A percentile compares a stretch with the other conserved stretches of the same genome.
Evolutionary conservation across 2,113 vertebrate genomes (phyloP).

Genomic region (Hemiscyllium ocellatum): DNA sequence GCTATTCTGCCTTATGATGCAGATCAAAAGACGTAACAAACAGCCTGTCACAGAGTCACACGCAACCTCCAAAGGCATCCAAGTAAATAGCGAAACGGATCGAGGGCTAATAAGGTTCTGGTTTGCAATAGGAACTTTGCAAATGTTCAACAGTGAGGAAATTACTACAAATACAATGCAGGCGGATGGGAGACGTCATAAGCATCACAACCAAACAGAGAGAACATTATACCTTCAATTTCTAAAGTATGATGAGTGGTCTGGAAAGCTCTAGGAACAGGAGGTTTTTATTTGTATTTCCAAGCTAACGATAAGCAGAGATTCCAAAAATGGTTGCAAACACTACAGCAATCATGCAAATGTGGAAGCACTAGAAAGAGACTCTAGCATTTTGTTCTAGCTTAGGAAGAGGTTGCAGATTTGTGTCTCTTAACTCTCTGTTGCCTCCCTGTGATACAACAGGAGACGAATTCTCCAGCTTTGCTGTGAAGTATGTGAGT

Average conservation of each 20-base stretch:
- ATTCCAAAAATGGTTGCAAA: not conserved
- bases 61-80: not conserved
- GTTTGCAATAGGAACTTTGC: not conserved
- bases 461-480: not conserved
- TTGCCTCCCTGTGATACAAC: not conserved
- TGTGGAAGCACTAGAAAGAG: not conserved
- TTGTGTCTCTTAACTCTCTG: not conserved
- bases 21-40: not conserved
- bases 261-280: not conserved
- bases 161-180: not conserved
- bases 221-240: not conserved
- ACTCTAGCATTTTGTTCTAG: not conserved
- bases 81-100: not conserved
- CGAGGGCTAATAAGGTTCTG: slow-evolving; percentile 12
- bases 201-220: not conserved
- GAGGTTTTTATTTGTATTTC: not conserved
- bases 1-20: slow-evolving; percentile 1
- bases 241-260: not conserved
- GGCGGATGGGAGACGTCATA: not conserved
- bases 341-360: not conserved
- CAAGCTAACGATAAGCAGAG: not conserved
- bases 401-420: not conserved
- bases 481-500: not conserved
- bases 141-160: not conserved
- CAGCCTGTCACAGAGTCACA: slow-evolving; percentile 2